These are phyloP conservation scores for Lagocephalus sceleratus DNA, from an alignment of 2,797 vertebrate genomes.

Conservation along the genomic window DNA sequence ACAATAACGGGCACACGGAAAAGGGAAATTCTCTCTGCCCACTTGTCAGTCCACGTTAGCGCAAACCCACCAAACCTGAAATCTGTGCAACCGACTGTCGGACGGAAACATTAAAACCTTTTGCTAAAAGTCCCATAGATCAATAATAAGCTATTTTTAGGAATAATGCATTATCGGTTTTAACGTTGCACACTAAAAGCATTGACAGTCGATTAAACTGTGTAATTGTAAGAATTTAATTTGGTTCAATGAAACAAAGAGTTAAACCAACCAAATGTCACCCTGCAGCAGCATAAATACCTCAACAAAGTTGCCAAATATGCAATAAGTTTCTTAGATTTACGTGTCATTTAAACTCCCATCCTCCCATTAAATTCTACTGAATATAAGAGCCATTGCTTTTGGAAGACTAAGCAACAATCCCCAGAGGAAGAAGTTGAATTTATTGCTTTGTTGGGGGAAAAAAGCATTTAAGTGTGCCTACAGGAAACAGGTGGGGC, in stretches of 20 bases:
- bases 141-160: background rate
- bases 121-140: background rate
- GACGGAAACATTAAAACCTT: background rate
- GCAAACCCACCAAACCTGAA: conserved; percentile 27
- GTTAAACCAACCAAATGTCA: conserved; percentile 2
- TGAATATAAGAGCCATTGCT: conserved; percentile 52
- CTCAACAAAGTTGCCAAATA: conserved; percentile 5
- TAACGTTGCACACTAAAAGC: background rate
- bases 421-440: conserved; percentile 45
- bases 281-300: conserved; percentile 10
- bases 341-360: conserved; percentile 44
- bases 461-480: conserved; percentile 23
- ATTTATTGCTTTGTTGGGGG: conserved; percentile 57
- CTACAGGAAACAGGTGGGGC: conserved; percentile 67
- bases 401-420: conserved; percentile 58
- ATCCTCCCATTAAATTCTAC: conserved; percentile 42
- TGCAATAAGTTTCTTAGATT: conserved; percentile 11
- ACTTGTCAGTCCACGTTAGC: conserved; percentile 71
- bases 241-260: conserved; percentile 1
- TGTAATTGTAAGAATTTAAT: background rate
- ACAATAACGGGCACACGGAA: conserved; percentile 62
- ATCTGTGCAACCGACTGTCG: conserved; percentile 31
- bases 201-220: background rate
- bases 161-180: background rate
- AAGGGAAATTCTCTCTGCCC: conserved; percentile 72